Percentiles rank a stretch among this genome's conserved stretches.
phyloP scores from a whole-genome alignment of 2,888 invertebrate species.

The Drosophila paracracens region DNA sequence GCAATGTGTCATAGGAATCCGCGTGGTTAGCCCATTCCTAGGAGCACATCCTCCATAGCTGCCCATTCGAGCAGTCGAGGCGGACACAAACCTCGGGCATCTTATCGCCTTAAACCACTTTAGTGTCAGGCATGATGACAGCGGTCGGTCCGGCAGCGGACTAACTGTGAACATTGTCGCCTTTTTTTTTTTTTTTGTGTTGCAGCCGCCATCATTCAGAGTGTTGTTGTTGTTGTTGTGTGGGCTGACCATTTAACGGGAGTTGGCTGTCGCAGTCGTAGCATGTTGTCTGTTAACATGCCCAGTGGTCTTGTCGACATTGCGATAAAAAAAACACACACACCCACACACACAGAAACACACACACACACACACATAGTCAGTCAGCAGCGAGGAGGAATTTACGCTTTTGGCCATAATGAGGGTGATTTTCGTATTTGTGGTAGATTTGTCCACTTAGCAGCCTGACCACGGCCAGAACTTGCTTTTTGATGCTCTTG shows the following conservation, averaged over 20 bases:
- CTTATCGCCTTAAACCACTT: constrained; percentile 84
- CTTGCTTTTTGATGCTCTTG: constrained; percentile 58
- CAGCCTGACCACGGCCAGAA: constrained; percentile 68
- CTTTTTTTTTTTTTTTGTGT: constrained; percentile 62
- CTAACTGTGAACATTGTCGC: constrained; percentile 73
- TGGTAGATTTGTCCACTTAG: constrained; percentile 84
- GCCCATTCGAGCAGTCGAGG: constrained; percentile 17
- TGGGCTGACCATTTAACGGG: constrained; percentile 56
- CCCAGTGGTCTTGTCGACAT: constrained; percentile 79
- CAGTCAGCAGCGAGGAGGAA: constrained; percentile 25
- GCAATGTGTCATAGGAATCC: constrained; percentile 44
- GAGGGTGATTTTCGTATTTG: constrained; percentile 84
- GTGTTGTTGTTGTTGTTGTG: constrained; percentile 27
- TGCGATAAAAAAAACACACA: constrained; percentile 63
- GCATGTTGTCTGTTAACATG: constrained; percentile 76
- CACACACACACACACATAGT: constrained; percentile 10
- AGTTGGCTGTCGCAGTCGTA: constrained; percentile 44
- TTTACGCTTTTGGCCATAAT: constrained; percentile 80
- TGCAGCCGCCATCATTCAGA: constrained; percentile 13
- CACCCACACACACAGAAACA: constrained; percentile 5
- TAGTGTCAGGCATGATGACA: constrained; percentile 83
- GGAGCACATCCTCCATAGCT: constrained; percentile 2
- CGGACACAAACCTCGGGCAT: constrained; percentile 55
- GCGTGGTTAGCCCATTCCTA: constrained; percentile 19
- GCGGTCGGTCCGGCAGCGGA: constrained; percentile 69